Percentiles rank a stretch among this genome's conserved stretches.
Conservation (phyloP, 2,113 vertebrate genomes). For the Ceyx margarethae region DNA sequence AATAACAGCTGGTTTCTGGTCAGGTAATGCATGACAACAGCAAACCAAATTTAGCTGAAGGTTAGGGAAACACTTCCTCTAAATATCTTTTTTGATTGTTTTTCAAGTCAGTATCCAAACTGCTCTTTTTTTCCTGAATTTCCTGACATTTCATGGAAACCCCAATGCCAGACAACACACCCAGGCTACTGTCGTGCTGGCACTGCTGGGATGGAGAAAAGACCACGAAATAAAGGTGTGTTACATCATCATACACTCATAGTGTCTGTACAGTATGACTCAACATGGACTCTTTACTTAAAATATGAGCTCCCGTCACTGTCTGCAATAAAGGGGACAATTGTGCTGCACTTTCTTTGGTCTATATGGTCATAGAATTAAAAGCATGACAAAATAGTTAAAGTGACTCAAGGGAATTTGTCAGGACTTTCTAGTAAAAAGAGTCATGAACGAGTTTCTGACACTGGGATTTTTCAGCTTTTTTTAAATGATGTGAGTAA, state of each 20-base stretch:
- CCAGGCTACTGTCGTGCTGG: neutral
- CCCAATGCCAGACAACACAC: neutral
- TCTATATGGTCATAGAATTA: neutral
- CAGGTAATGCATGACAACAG: neutral
- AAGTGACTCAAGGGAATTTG: conserved; percentile 7
- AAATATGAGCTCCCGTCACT: neutral
- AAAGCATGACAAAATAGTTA: neutral
- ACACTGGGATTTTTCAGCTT: neutral
- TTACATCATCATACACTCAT: neutral
- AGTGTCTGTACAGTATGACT: neutral
- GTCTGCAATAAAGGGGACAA: neutral
- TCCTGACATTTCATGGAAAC: neutral
- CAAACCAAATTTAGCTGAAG: neutral
- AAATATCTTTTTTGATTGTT: neutral
- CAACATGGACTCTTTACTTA: neutral
- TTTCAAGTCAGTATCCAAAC: neutral
- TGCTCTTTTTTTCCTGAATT: neutral
- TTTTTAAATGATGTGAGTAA: neutral
- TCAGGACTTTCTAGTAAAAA: conserved; percentile 55
- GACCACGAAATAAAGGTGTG: neutral
- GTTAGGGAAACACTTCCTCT: neutral
- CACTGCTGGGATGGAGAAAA: neutral
- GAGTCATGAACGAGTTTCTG: neutral
- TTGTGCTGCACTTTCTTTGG: neutral
- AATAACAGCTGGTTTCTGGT: neutral